A percentile compares a stretch with the other conserved stretches of the same genome.
Conservation (phyloP, 2,888 invertebrate genomes). For the Allygus modestus region DNA sequence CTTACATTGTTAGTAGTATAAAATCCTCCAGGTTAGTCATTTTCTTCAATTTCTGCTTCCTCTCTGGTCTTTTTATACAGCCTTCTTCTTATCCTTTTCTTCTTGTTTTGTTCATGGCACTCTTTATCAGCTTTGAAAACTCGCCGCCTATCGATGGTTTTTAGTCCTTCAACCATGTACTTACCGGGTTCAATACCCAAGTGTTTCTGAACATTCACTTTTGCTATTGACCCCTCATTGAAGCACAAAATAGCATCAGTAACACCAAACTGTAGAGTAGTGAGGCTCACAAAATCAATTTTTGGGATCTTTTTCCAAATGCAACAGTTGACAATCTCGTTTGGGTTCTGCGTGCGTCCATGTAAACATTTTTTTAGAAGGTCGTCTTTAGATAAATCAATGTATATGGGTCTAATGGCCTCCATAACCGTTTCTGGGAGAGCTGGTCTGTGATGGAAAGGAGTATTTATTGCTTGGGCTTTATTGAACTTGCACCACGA, state of each 20-base stretch:
- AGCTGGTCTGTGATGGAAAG: neutral
- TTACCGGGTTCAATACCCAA: neutral
- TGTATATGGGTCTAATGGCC: neutral
- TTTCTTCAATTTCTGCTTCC: too few species aligned
- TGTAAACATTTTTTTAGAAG: neutral
- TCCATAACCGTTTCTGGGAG: neutral
- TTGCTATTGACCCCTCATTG: constrained; percentile 14
- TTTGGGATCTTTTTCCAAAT: neutral
- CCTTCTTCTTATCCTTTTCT: too few species aligned
- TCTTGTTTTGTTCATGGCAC: too few species aligned
- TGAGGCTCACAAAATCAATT: neutral
- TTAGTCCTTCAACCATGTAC: too few species aligned
- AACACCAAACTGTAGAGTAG: neutral
- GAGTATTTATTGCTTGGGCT: constrained; percentile 15
- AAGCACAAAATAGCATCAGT: constrained; percentile 15
- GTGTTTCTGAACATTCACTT: neutral
- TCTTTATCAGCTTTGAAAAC: too few species aligned
- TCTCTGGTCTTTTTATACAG: too few species aligned
- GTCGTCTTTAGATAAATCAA: neutral
- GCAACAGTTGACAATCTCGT: neutral
- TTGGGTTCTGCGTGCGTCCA: neutral
- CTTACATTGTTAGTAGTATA: too few species aligned
- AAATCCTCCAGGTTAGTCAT: too few species aligned
- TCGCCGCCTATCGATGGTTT: too few species aligned
- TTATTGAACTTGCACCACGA: constrained; percentile 69